These are phyloP conservation scores for Lutraria lutraria DNA, from an alignment of 2,888 invertebrate genomes.

Conservation along the genomic window DNA sequence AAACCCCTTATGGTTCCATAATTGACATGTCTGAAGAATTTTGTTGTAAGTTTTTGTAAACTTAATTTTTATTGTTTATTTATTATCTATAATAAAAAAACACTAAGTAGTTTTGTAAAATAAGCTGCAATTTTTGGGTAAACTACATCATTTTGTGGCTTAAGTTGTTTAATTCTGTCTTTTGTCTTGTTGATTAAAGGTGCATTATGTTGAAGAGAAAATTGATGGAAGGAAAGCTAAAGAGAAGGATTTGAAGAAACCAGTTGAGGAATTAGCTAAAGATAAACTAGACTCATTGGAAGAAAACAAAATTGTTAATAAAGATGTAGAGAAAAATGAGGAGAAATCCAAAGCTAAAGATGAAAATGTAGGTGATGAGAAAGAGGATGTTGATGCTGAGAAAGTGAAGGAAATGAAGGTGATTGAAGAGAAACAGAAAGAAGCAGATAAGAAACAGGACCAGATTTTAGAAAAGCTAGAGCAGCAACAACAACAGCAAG, in stretches of 20 bases:
- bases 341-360: slow-evolving; percentile 18
- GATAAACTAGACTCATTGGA: slow-evolving; percentile 26
- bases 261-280: slow-evolving; percentile 27
- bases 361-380: slow-evolving; percentile 12
- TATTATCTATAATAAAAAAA: too few species aligned
- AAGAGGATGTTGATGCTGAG: slow-evolving; percentile 36
- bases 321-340: slow-evolving; percentile 21
- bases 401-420: slow-evolving; percentile 60
- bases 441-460: slow-evolving; percentile 60
- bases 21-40: too few species aligned
- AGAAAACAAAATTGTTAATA: slow-evolving; percentile 25
- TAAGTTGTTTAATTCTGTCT: neutral
- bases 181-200: neutral
- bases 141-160: too few species aligned
- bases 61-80: too few species aligned
- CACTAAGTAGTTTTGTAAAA: too few species aligned
- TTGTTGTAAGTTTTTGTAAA: too few species aligned
- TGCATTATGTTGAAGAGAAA: neutral
- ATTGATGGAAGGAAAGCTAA: slow-evolving; percentile 28
- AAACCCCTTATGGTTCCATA: too few species aligned
- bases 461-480: slow-evolving; percentile 78
- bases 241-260: slow-evolving; percentile 21
- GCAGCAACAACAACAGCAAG: slow-evolving; percentile 81
- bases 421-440: slow-evolving; percentile 70
- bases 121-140: too few species aligned